phyloP scores from a whole-genome alignment of 2,888 invertebrate species.

The Diadegma fenestrale region DNA sequence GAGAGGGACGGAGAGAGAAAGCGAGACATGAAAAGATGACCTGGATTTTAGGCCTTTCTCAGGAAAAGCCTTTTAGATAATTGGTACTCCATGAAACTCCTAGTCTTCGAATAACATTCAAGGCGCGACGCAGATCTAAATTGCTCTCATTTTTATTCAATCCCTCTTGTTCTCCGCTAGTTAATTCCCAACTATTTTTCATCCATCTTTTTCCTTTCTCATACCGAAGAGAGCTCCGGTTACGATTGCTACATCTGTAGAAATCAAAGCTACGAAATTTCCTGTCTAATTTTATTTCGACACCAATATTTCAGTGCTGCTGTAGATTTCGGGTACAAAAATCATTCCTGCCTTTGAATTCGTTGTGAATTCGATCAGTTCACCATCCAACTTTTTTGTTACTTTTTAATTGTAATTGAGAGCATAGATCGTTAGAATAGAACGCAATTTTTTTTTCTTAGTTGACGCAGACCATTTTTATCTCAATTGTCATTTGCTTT shows the following conservation, averaged over 20 bases:
- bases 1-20: not conserved
- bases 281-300: conserved; percentile 28
- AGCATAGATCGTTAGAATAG: not conserved
- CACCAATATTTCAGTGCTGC: conserved; percentile 27
- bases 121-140: conserved; percentile 18
- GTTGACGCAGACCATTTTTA: not conserved
- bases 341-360: not conserved
- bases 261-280: not conserved
- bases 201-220: not conserved
- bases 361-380: too few relatives aligned
- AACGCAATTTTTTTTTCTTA: not conserved
- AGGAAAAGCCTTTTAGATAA: conserved; percentile 65
- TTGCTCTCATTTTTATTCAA: conserved; percentile 24
- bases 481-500: not conserved
- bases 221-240: conserved; percentile 5
- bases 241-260: conserved; percentile 18
- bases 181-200: conserved; percentile 9
- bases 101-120: conserved; percentile 45
- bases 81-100: conserved; percentile 53
- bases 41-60: conserved; percentile 59
- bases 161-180: conserved; percentile 16
- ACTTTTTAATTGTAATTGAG: not conserved
- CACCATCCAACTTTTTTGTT: not conserved
- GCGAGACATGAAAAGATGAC: conserved; percentile 49
- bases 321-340: not conserved